Percentiles rank a stretch among this genome's conserved stretches.
phyloP scores from a whole-genome alignment of 1,140 invertebrate genomes.

The Bombyx mandarina region DNA sequence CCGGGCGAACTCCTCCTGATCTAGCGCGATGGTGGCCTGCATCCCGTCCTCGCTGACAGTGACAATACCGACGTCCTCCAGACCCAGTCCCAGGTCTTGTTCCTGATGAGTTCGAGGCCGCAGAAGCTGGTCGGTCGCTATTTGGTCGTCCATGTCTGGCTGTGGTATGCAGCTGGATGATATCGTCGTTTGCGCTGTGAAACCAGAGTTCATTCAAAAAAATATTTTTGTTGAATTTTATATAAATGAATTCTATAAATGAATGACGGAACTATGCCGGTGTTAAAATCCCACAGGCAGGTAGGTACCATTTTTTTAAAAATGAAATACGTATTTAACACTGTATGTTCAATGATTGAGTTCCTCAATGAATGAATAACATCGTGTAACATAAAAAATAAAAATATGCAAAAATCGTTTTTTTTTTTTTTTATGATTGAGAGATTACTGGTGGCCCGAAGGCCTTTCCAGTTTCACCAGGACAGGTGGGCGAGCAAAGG shows the following conservation, averaged over 20 bases:
- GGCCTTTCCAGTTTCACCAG: too few species aligned
- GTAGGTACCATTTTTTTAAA: too few species aligned
- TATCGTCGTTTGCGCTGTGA: conserved; percentile 43
- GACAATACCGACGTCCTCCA: conserved; percentile 53
- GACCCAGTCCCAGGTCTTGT: conserved; percentile 32
- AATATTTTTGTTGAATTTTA: conserved; percentile 1
- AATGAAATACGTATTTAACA: too few species aligned
- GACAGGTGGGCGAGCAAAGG: too few species aligned
- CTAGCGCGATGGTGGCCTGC: conserved; percentile 40
- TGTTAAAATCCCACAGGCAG: too few species aligned
- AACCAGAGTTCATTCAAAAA: not conserved
- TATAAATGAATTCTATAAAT: conserved; percentile 1
- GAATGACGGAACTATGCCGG: too few species aligned
- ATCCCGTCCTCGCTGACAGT: conserved; percentile 50
- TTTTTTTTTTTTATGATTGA: too few species aligned
- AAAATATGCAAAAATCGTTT: too few species aligned
- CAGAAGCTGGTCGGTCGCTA: conserved; percentile 46
- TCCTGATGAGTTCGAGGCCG: conserved; percentile 26
- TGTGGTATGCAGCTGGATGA: conserved; percentile 30
- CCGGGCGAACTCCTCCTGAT: conserved; percentile 61
- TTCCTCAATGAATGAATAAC: too few species aligned
- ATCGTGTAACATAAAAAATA: too few species aligned
- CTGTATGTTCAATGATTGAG: too few species aligned
- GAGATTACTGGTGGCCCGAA: too few species aligned
- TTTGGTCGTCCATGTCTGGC: conserved; percentile 54